These are phyloP conservation scores for Plodia interpunctella DNA, from an alignment of 1,140 invertebrate genomes.

Conservation along the genomic window DNA sequence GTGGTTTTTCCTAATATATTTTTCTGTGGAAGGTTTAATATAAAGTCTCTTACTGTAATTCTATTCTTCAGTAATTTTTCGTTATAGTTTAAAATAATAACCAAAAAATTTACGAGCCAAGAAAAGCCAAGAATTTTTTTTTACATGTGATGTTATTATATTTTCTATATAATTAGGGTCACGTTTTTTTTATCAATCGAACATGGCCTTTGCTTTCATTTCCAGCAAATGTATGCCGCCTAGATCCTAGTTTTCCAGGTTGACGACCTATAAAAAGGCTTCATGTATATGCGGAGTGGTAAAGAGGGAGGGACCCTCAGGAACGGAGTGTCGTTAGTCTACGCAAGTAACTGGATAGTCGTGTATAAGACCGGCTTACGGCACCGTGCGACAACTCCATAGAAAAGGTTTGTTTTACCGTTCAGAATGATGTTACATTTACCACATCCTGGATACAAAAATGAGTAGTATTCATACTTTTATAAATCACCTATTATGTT, in stretches of 20 bases:
- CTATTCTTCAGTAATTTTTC: no score
- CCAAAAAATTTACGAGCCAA: no score
- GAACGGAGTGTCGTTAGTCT: constrained; percentile 38
- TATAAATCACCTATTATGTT: no score
- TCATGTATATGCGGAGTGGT: constrained; percentile 45
- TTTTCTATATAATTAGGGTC: no score
- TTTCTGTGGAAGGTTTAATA: no score
- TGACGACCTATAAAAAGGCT: constrained; percentile 64
- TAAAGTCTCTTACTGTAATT: no score
- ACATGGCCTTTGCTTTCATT: background rate
- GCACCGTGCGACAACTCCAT: background rate
- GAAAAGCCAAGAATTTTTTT: no score
- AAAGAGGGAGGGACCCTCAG: constrained; percentile 38
- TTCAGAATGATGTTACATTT: background rate
- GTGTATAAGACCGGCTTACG: constrained; percentile 8
- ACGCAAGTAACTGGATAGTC: constrained; percentile 35
- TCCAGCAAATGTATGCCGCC: background rate
- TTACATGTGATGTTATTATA: no score
- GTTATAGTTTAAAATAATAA: no score
- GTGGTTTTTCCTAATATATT: no score
- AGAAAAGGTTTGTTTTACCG: background rate
- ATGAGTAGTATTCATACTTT: background rate
- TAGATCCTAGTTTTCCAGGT: constrained; percentile 25
- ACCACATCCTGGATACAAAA: background rate
- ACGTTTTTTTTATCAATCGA: no score